A percentile compares a stretch with the other conserved stretches of the same genome.
Conservation (phyloP, 1,140 invertebrate genomes). For the Trichonephila clavipes region DNA sequence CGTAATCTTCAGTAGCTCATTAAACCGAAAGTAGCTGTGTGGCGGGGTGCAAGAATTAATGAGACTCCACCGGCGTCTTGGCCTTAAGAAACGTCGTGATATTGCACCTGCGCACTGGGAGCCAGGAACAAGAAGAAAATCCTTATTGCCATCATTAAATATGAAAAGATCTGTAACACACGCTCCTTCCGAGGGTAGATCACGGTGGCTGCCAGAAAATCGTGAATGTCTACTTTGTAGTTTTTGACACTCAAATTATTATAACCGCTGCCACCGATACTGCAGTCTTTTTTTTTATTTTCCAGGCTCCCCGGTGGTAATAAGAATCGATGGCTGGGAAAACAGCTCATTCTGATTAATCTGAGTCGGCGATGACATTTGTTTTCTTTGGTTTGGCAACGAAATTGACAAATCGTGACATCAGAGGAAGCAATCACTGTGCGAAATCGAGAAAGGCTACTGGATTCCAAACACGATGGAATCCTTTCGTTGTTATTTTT, state of each 20-base stretch:
- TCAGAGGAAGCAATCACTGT: conserved; percentile 48
- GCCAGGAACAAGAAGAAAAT: background rate
- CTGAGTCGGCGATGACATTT: conserved; percentile 66
- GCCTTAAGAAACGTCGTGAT: conserved; percentile 70
- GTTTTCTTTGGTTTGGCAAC: conserved; percentile 44
- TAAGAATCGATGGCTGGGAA: background rate
- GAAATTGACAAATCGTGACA: conserved; percentile 75
- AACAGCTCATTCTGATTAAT: conserved; percentile 53
- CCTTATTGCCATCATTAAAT: conserved; percentile 61
- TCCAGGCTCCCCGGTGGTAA: background rate
- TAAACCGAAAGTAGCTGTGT: conserved; percentile 47
- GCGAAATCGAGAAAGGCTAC: conserved; percentile 72
- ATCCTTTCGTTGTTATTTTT: conserved; percentile 7
- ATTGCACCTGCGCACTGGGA: conserved; percentile 35
- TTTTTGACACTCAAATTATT: conserved; percentile 73
- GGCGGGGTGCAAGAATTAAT: conserved; percentile 54
- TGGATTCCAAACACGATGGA: conserved; percentile 55
- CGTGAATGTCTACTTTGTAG: conserved; percentile 71
- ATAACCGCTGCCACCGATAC: conserved; percentile 36
- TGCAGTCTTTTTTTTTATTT: conserved; percentile 25
- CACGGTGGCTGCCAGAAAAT: conserved; percentile 42
- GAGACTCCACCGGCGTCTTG: conserved; percentile 33
- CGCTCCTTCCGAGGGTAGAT: conserved; percentile 63
- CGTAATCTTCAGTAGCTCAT: conserved; percentile 41
- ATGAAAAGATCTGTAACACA: conserved; percentile 63